Base-by-base conservation (phyloP, 1,140 invertebrate species). In the Saccostrea cuccullata region DNA sequence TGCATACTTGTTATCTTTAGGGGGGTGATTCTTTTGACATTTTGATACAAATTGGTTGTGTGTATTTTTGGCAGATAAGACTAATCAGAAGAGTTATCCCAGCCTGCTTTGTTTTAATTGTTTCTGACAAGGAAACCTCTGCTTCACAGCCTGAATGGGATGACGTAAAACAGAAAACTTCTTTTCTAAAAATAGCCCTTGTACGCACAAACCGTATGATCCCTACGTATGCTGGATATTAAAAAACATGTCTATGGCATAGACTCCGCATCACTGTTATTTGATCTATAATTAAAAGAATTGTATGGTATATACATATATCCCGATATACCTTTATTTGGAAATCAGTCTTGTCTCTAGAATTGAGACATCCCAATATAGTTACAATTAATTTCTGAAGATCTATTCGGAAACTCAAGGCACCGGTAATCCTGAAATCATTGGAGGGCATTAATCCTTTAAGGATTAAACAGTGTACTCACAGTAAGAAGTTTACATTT, bases 21-120 rank as follows among this genome's bases (percentile, higher is more conserved):
- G 60, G 70, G 70, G 70, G 70, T 20, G 60, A 67, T 67, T 67
- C 60, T 67, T n/a, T 47, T 67, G 60, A 67, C 60, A 67, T 77
- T 77, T 77, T 30, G 23, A 30, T 77, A 77, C 70, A 30, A 77
- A 77, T 77, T 77, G 70, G 70, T 77, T 12, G 70, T 77, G 70
- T 77, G 70, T 77, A 77, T 2, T 77, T 77, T 77, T 77, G 70
- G 70, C 70, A 77, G 30, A 77, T 77, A 36, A 30, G 70, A 2
- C 11, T 77, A 77, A 77, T 77, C 70, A 77, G 67, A 5, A 4
- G 70, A 30, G 2, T 36, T 77, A 36, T 77, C 26, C 26, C 70
- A 30, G 23, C 13, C 26, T 77, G 26, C 12, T 77, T 26, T 77
- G 70, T 30, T 77, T 77, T 26, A 73, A 77, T 77, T 30, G 70